phyloP scores from a whole-genome alignment of 2,888 invertebrate genomes.

The Lapara coniferarum region DNA sequence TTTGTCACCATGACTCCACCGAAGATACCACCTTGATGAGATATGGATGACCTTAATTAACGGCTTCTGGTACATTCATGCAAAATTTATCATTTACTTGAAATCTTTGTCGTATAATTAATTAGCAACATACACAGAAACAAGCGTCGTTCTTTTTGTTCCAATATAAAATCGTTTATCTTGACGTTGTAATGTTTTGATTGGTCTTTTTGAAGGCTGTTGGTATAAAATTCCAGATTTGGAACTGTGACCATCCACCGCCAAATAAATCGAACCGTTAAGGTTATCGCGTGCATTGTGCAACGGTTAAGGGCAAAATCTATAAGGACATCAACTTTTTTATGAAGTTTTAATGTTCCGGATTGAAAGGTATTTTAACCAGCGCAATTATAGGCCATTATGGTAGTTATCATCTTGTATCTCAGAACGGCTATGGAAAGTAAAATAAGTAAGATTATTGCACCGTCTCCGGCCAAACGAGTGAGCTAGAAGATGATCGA shows the following conservation, averaged over 20 bases:
- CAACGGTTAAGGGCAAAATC: too few species aligned
- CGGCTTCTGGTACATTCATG: not conserved
- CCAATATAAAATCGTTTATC: not conserved
- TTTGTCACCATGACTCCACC: not conserved
- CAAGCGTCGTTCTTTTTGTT: not conserved
- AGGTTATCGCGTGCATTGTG: too few species aligned
- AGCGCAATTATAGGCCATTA: too few species aligned
- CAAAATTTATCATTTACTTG: not conserved
- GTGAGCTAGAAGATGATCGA: not conserved
- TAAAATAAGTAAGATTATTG: not conserved
- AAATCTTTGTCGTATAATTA: not conserved
- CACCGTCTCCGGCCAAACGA: not conserved
- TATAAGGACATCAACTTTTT: too few species aligned
- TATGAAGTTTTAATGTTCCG: too few species aligned
- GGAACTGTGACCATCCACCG: too few species aligned
- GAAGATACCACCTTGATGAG: constrained; percentile 3
- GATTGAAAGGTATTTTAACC: too few species aligned
- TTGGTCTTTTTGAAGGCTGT: too few species aligned
- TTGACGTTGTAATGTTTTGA: not conserved
- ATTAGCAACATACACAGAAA: not conserved
- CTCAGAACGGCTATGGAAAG: too few species aligned
- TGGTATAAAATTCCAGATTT: too few species aligned
- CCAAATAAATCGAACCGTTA: too few species aligned
- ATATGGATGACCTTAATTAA: constrained; percentile 6
- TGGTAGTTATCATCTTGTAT: too few species aligned